phyloP scores from a whole-genome alignment of 2,797 vertebrate genomes.

The Gymnoscopelus microlampas region DNA sequence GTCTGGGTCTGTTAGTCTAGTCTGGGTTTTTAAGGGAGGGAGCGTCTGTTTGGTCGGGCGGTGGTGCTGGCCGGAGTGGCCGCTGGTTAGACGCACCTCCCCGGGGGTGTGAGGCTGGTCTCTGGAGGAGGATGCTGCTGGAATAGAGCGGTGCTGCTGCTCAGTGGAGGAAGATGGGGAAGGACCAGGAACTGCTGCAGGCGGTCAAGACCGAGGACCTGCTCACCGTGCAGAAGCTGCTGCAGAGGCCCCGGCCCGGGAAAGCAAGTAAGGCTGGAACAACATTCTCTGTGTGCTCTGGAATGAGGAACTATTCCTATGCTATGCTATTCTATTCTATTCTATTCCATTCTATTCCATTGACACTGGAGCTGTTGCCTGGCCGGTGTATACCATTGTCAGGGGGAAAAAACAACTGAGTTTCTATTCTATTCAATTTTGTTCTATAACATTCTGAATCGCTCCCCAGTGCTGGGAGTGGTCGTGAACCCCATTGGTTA shows the following conservation, averaged over 20 bases:
- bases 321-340: not conserved
- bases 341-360: slow-evolving; percentile 1
- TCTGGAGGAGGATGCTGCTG: slow-evolving; percentile 75
- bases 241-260: slow-evolving; percentile 95
- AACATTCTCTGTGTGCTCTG: not conserved
- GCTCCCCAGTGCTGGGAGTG: too few species aligned
- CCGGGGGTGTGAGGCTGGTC: slow-evolving; percentile 66
- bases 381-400: too few species aligned
- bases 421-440: not conserved
- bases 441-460: not conserved
- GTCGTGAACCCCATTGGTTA: too few species aligned
- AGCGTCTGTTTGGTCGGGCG: slow-evolving; percentile 17
- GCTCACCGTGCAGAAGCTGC: slow-evolving; percentile 94
- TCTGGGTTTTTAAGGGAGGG: slow-evolving; percentile 41
- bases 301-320: too few species aligned
- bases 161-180: slow-evolving; percentile 87
- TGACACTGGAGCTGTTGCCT: not conserved
- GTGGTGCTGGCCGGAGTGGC: too few species aligned
- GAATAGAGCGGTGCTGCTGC: slow-evolving; percentile 66
- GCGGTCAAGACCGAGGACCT: slow-evolving; percentile 98
- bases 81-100: slow-evolving; percentile 60
- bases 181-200: slow-evolving; percentile 98
- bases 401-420: not conserved
- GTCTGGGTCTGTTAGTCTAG: slow-evolving; percentile 27
- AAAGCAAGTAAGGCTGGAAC: slow-evolving; percentile 88